These are phyloP conservation scores for Nephrotoma appendiculata DNA, from an alignment of 2,888 invertebrate genomes.

Conservation along the genomic window DNA sequence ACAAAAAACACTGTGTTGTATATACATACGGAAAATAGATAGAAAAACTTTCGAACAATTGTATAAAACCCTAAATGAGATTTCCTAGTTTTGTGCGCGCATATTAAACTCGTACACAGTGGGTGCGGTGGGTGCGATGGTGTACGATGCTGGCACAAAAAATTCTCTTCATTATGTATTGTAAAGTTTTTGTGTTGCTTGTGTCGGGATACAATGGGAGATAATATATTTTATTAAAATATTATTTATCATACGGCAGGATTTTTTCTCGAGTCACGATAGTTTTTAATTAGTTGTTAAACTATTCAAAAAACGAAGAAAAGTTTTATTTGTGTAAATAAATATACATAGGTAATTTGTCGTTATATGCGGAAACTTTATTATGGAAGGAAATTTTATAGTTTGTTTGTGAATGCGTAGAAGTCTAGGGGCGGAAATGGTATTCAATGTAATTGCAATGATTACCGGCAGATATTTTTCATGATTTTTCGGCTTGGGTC, in stretches of 20 bases:
- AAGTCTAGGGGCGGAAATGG: too few relatives aligned
- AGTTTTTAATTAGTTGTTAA: not conserved
- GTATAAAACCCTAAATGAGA: not conserved
- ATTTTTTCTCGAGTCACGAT: not conserved
- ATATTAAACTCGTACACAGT: not conserved
- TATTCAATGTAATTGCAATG: too few relatives aligned
- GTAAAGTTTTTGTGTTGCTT: not conserved
- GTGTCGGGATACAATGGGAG: not conserved
- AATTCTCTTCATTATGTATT: not conserved
- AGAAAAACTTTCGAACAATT: not conserved
- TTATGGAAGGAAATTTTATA: too few relatives aligned
- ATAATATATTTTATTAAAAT: too few relatives aligned
- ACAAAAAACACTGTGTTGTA: not conserved
- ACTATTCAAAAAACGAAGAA: not conserved
- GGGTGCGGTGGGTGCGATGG: not conserved
- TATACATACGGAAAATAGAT: not conserved
- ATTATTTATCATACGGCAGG: not conserved
- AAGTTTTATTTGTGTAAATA: too few relatives aligned
- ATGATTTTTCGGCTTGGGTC: too few relatives aligned
- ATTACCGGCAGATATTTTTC: too few relatives aligned
- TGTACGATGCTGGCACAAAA: not conserved
- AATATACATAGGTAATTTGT: too few relatives aligned
- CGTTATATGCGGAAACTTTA: too few relatives aligned
- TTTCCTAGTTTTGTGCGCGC: not conserved
- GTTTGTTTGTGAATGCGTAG: too few relatives aligned